Percentiles rank a stretch among this genome's conserved stretches.
phyloP scores from a whole-genome alignment of 2,888 invertebrate species.

The Pyrgus malvae region DNA sequence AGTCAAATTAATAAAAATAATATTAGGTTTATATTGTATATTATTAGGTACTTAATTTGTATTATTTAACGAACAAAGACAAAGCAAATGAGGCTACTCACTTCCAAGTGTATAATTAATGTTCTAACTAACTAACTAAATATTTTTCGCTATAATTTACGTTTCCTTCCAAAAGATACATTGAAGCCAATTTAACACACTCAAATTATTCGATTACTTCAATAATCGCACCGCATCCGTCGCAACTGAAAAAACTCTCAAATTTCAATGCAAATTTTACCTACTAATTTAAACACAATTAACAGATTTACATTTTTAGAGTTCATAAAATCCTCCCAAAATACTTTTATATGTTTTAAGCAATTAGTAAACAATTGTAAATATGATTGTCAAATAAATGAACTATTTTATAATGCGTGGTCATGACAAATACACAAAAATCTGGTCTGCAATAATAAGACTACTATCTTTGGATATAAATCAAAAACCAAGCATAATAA shows the following conservation, averaged over 20 bases:
- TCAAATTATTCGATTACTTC: slow-evolving; percentile 1
- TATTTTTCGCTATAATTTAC: slow-evolving; percentile 16
- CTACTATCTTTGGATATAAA: no score
- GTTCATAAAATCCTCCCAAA: no score
- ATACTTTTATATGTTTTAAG: no score
- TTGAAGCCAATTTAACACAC: slow-evolving; percentile 14
- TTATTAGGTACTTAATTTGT: slow-evolving; percentile 55
- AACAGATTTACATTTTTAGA: no score
- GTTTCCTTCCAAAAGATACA: slow-evolving; percentile 10
- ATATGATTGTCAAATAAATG: no score
- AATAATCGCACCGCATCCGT: slow-evolving; percentile 8
- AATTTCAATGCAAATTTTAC: neutral
- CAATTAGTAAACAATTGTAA: no score
- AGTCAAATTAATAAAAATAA: slow-evolving; percentile 60
- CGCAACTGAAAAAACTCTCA: neutral
- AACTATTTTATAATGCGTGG: no score
- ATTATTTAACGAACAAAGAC: slow-evolving; percentile 58
- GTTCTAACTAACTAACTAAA: slow-evolving; percentile 6
- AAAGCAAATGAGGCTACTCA: slow-evolving; percentile 71
- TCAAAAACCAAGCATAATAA: no score
- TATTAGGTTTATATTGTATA: slow-evolving; percentile 57
- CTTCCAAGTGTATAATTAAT: slow-evolving; percentile 28
- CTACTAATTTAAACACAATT: no score
- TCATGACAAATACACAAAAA: no score
- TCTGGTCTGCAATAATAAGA: no score